Evolutionary conservation across 2,113 vertebrate genomes (phyloP).

Genomic region (Cygnus buccinator): DNA sequence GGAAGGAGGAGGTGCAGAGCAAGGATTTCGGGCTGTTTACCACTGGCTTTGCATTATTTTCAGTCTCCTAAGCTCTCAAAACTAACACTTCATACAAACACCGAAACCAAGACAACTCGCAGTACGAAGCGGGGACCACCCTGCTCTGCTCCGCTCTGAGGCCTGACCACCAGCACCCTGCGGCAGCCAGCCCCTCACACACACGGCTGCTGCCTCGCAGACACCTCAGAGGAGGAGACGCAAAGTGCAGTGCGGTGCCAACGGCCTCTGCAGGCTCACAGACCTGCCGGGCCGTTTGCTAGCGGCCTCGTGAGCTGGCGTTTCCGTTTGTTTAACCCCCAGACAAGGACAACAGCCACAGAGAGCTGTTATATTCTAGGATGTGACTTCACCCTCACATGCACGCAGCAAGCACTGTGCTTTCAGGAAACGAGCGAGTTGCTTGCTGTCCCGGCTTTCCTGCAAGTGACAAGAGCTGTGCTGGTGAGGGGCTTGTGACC

Average conservation of each 20-base stretch:
- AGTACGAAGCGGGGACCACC: neutral
- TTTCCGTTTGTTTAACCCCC: accelerated
- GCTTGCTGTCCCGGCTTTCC: accelerated
- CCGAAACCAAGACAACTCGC: neutral
- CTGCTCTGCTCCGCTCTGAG: accelerated
- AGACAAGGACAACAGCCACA: neutral
- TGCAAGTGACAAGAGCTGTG: accelerated
- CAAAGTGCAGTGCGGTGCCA: accelerated
- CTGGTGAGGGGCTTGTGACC: neutral
- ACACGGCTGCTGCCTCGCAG: neutral
- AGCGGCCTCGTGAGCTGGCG: neutral
- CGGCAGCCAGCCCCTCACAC: accelerated
- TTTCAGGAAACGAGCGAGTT: accelerated
- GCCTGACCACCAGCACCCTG: accelerated
- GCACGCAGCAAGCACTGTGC: accelerated
- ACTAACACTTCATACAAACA: accelerated
- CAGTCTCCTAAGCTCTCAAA: neutral
- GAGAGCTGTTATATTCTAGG: accelerated
- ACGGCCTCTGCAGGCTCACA: neutral
- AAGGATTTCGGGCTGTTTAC: neutral
- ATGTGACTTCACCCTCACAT: neutral
- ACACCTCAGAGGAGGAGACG: neutral
- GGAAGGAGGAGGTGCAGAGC: neutral
- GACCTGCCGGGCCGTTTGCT: accelerated
- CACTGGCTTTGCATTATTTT: accelerated